Evolutionary conservation across 1,140 invertebrate genomes (phyloP), one percentile per base, ranked within the genome.

Genomic region (Hycleus phaleratus): DNA sequence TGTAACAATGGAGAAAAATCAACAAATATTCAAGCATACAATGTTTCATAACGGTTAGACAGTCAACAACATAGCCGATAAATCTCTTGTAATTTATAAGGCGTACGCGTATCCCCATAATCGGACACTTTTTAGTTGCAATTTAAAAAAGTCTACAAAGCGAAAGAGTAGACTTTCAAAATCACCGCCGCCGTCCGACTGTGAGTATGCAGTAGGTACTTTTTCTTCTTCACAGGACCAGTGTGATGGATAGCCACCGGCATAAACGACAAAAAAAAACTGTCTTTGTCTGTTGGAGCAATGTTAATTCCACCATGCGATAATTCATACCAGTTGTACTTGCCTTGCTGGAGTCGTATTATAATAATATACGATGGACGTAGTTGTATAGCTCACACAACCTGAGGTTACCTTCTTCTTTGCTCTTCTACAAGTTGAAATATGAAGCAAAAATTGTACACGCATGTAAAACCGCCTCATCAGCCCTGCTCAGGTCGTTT

Each of bases 291-390:
- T 60, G 63, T 58, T 56, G 56, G 55, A 63, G 61, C 52, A 60
- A 65, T 62, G 60, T 65, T 62, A 65, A 62, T 65, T 63, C 60
- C 47, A 52, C 56, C 46, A 42, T 59, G 63, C 63, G 60, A 65
- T 65, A 65, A 65, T 65, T 65, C 61, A 65, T 65, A 60, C 60
- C 56, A 58, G 58, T 59, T 65, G 58, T 62, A 65, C 60, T 62
- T 57, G 60, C 58, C 58, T 62, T 57, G 61, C 49, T 56, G 58
- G 49, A 59, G 53, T 59, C 58, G 61, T 59, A 63, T 63, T 63
- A 63, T 63, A 59, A 62, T 62, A 63, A 63, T 54, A 56, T 63
- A 63, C 61, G 61, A 63, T 44, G 54, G 56, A 54, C 51, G 50
- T 56, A 46, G 52, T 56, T 56, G 53, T 53, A 46, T 53, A 53